These are phyloP conservation scores for Anguilla megastoma DNA, from an alignment of 2,797 vertebrate species.

Conservation along the genomic window DNA sequence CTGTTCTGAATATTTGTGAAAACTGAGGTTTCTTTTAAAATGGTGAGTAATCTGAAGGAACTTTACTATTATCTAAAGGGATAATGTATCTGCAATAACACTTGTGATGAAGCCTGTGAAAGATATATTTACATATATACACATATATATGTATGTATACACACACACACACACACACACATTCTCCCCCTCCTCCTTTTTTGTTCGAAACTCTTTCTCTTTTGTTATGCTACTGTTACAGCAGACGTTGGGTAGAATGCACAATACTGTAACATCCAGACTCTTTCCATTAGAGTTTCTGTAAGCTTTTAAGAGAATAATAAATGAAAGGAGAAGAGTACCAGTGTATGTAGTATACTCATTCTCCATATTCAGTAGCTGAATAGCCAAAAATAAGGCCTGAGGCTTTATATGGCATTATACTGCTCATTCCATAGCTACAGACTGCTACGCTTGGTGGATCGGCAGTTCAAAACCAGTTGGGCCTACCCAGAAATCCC, in stretches of 20 bases:
- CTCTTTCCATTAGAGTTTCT: background rate
- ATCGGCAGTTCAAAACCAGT: background rate
- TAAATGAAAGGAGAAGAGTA: background rate
- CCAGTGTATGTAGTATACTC: background rate
- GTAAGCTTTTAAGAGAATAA: background rate
- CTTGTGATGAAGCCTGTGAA: background rate
- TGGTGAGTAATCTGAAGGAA: no score
- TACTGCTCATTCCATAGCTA: background rate
- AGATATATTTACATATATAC: background rate
- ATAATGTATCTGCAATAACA: background rate
- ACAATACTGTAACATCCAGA: background rate
- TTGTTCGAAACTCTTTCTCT: background rate
- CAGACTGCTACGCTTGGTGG: background rate
- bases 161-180: background rate
- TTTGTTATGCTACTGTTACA: background rate
- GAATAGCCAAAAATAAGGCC: background rate
- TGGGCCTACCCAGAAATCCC: background rate
- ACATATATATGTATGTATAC: no score
- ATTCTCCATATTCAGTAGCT: background rate
- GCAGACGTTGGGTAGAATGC: background rate
- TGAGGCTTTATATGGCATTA: background rate
- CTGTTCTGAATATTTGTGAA: no score
- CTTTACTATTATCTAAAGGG: background rate
- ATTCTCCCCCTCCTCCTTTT: background rate
- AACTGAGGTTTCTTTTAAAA: no score